Evolutionary conservation across 2,888 invertebrate species (phyloP), one percentile per base, ranked within the genome.

Genomic region (Lingula anatina): DNA sequence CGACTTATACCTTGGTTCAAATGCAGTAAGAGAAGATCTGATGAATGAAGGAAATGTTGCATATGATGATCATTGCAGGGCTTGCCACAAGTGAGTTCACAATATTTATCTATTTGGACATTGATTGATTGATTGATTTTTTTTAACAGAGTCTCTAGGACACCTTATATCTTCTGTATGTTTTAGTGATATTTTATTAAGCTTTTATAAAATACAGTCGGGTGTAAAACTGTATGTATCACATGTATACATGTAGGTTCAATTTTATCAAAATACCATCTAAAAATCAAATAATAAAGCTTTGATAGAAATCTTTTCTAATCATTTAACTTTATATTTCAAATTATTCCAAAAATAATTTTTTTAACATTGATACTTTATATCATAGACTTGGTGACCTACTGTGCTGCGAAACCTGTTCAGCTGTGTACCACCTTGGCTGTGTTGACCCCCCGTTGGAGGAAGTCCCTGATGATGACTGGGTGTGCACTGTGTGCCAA

Each of bases 401-500:
- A 44, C 79, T 99, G 12, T 96, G 96, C 74, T 99, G 99, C 79
- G 97, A 97, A 79, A 92, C 92, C 2, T 99, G 99, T 71, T 93
- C 97, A 21, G 97, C 97, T 26, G 95, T 96, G 23, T 99, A 92
- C 78, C 99, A 99, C 78, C 81, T 97, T 71, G 90, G 90, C 68
- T 99, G 99, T 80, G 89, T 95, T 46, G 93, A 94, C 72, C 96
- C 96, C 46, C 92, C 94, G 12, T 80, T 97, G 71, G 85, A 87
- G 44, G 88, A 94, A 78, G 93, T 96, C 41, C 96, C 96, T 47
- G 89, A 91, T 50, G 95, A 95, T 79, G 95, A 95, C 70, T 97
- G 97, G 96, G 89, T 93, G 66, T 99, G 99, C 80, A 86, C 86
- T 59, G 84, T 95, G 46, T 99, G 99, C 77, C 87, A 88, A 71